These are phyloP conservation scores for Drosophila lacteicornis DNA, from an alignment of 1,140 invertebrate species.

Conservation along the genomic window DNA sequence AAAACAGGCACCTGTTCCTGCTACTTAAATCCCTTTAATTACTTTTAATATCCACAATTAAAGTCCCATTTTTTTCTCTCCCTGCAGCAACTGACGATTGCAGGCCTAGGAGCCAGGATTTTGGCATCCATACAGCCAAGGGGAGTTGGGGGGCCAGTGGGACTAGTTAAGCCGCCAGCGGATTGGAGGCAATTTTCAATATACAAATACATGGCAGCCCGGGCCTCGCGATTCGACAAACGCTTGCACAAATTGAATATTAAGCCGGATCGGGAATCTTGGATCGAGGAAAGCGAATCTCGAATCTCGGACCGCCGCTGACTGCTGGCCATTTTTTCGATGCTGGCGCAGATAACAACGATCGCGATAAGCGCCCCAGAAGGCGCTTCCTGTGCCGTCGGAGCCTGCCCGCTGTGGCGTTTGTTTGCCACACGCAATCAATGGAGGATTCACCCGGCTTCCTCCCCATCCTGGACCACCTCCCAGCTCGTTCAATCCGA, in stretches of 20 bases:
- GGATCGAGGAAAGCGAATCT: constrained; percentile 15
- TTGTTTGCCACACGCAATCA: constrained; percentile 80
- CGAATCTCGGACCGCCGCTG: constrained; percentile 15
- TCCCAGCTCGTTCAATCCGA: background rate
- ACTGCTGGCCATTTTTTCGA: constrained; percentile 45
- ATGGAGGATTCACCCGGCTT: constrained; percentile 21
- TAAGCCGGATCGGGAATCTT: constrained; percentile 47
- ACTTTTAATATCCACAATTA: background rate
- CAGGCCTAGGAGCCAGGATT: constrained; percentile 17
- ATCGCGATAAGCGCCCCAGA: constrained; percentile 66
- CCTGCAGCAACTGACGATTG: constrained; percentile 8
- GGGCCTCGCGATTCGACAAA: constrained; percentile 56
- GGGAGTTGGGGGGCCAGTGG: background rate
- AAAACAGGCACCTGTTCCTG: background rate
- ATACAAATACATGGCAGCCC: constrained; percentile 70
- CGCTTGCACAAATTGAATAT: constrained; percentile 79
- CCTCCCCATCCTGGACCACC: background rate
- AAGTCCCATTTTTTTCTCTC: constrained; percentile 1
- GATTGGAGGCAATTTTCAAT: constrained; percentile 58
- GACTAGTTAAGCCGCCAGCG: constrained; percentile 45
- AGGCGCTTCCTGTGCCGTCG: constrained; percentile 62
- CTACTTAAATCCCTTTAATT: background rate
- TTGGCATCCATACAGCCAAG: constrained; percentile 6
- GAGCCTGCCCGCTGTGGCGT: constrained; percentile 58
- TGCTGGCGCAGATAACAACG: constrained; percentile 62